Percentiles rank a stretch among this genome's conserved stretches.
Conservation (phyloP, 2,797 vertebrate species). For the Aeoliscus strigatus region DNA sequence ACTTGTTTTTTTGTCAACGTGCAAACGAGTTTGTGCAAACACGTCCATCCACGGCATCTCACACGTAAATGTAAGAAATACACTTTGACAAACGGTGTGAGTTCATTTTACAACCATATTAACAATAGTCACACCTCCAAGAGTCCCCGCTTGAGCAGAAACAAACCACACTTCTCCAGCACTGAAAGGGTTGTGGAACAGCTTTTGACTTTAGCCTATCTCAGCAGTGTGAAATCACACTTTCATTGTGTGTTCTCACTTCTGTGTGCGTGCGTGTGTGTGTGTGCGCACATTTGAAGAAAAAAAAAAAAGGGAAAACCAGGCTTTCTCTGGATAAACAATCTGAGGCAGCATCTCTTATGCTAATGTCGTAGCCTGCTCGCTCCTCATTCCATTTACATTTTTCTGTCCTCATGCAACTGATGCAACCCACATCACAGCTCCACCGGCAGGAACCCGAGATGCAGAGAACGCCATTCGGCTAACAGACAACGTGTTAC, state of each 20-base stretch:
- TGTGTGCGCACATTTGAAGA: constrained; percentile 22
- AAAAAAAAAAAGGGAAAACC: constrained; percentile 23
- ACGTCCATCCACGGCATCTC: constrained; percentile 21
- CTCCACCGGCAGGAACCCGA: constrained; percentile 26
- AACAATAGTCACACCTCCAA: constrained; percentile 57
- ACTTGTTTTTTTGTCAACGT: no score
- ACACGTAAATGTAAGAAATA: constrained; percentile 26
- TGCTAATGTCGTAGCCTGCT: constrained; percentile 60
- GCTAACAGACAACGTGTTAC: constrained; percentile 23
- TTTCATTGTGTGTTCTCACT: constrained; percentile 60
- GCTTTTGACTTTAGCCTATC: constrained; percentile 65
- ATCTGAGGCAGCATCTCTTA: constrained; percentile 74
- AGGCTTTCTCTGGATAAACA: constrained; percentile 66
- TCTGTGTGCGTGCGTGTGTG: constrained; percentile 21
- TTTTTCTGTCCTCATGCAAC: constrained; percentile 50
- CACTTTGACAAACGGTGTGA: constrained; percentile 34
- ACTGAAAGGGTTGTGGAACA: constrained; percentile 58
- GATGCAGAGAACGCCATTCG: constrained; percentile 25
- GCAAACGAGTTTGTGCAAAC: constrained; percentile 27
- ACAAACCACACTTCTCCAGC: constrained; percentile 30
- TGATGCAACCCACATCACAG: constrained; percentile 42
- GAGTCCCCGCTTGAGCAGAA: constrained; percentile 26
- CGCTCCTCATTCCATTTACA: constrained; percentile 57
- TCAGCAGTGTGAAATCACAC: constrained; percentile 74
- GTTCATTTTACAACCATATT: constrained; percentile 37